Evolutionary conservation across 1,140 invertebrate genomes (phyloP), one percentile per base, ranked within the genome.

Genomic region (Hypsibius dujardini): DNA sequence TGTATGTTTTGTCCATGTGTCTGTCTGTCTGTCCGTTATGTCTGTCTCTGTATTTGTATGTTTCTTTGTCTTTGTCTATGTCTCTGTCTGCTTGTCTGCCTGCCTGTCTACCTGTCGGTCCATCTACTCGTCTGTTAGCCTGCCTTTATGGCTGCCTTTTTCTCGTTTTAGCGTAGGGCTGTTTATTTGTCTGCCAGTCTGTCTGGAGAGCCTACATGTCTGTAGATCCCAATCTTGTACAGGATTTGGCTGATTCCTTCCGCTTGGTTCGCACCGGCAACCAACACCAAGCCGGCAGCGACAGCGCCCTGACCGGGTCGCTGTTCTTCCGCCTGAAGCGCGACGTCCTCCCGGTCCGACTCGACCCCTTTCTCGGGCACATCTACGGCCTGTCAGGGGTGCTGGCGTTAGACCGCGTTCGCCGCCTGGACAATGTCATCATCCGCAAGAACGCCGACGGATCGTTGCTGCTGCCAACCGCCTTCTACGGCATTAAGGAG

Each of bases 241-340:
- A 59, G 47, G 73, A 15, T 73, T n/a, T 69, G 42, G 42, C 14
- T 72, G 56, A 47, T 2, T 60, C 14, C 67, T 60, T 40, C 71
- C 77, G 79, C 79, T n/a, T 98, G 73, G 85, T 90, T 76, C 83
- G 95, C 75, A 88, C 95, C 56, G 95, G 95, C 3, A 90, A 90
- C 0, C 92, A 95, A 79, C 95, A 98, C 85, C 94, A 97, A 80
- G 95, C 95, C 47, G 95, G 95, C 40, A 96, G 92, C 70, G 95
- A 98, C 84, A 95, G 92, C 59, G 82, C 96, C 56, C 83, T 98
- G 28, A 98, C 95, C 7, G 95, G 95, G 77, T 90, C 91, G 85
- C 91, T 93, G 0, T 98, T 98, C 82, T 98, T 98, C 79, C 50
- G 50, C 50, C n/a, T 56, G 50, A 56, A 56, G 50, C 7, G 7